phyloP scores from a whole-genome alignment of 37 sponge, comb jelly and placozoan genomes.

The Diacarnus erythraeanus region DNA sequence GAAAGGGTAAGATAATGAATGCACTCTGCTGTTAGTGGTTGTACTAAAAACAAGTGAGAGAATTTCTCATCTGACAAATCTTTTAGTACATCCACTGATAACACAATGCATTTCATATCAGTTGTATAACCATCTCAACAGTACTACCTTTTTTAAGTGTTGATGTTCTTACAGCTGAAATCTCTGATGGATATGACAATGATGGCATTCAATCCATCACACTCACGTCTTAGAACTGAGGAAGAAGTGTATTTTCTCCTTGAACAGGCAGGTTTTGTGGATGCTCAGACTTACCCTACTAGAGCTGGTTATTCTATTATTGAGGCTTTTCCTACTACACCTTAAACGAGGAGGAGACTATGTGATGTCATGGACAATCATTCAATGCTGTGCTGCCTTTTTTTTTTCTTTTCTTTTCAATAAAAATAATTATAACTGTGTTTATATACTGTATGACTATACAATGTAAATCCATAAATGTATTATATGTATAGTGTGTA shows the following conservation, averaged over 20 bases:
- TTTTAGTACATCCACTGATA: too few species aligned
- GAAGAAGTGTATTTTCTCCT: conserved; percentile 75
- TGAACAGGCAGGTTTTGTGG: conserved; percentile 62
- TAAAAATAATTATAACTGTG: too few species aligned
- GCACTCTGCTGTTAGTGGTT: background rate
- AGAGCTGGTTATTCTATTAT: conserved; percentile 74
- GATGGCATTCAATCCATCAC: conserved; percentile 84
- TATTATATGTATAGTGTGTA: too few species aligned
- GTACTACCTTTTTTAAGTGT: background rate
- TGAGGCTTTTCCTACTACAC: conserved; percentile 45
- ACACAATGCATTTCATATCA: too few species aligned
- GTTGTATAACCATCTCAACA: too few species aligned
- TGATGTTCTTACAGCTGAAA: conserved; percentile 71
- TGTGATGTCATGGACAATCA: too few species aligned
- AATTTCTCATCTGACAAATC: too few species aligned
- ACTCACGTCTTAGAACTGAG: conserved; percentile 70
- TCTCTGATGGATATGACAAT: conserved; percentile 77
- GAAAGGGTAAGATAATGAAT: conserved; percentile 33
- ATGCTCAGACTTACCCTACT: conserved; percentile 58
- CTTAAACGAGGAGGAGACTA: too few species aligned
- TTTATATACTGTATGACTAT: too few species aligned
- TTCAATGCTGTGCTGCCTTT: too few species aligned
- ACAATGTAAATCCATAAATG: too few species aligned
- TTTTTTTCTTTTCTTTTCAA: too few species aligned
- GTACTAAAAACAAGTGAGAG: background rate